Base-by-base conservation (phyloP, 2,888 invertebrate genomes). In the Habroteleia sp. region DNA sequence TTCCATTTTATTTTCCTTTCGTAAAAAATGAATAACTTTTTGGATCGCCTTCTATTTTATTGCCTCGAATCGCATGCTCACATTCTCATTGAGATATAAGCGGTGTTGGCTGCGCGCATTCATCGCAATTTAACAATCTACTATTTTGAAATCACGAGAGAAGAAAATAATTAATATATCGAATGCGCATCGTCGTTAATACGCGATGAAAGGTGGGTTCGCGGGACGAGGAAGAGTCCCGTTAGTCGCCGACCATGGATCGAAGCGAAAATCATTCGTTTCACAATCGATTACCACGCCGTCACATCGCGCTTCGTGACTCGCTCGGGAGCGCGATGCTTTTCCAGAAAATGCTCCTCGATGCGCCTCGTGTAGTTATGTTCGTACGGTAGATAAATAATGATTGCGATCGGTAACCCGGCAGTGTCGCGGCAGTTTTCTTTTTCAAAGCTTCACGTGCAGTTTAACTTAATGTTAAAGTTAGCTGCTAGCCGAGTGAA, bases 231-330 rank as follows among this genome's bases (percentile, higher is more conserved):
- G 23, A 14, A 14, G 29, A 62, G 39, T 62, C 25, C 62, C 62
- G 62, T 48, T 62, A 62, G n/a, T 29, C 41, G 5, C 16, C 20
- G 14, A 3, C 31, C 10, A 25, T 35, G 42, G 44, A 42, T 33
- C 58, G 58, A 11, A 10, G 44, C 58, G 20, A 50, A 50, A 62
- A 48, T 50, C 62, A 37, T 31, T 41, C 48, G 62, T 50, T 41
- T 48, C 48, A 16, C 50, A 33, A 50, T 63, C 50, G 50, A 50
- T 63, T 63, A 50, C 62, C 50, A 16, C 62, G 63, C 50, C 41
- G 63, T 63, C 50, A 27, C 50, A 41, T 41, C 48, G 39, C 48
- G 39, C 23, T 50, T 50, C 50, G 50, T 48, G 46, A 41, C 50
- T 41, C 10, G 37, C 16, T 7, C 37, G 10, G 52, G 42, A 17